phyloP scores from a whole-genome alignment of 2,113 vertebrate genomes.

The Melanostigma gelatinosum region DNA sequence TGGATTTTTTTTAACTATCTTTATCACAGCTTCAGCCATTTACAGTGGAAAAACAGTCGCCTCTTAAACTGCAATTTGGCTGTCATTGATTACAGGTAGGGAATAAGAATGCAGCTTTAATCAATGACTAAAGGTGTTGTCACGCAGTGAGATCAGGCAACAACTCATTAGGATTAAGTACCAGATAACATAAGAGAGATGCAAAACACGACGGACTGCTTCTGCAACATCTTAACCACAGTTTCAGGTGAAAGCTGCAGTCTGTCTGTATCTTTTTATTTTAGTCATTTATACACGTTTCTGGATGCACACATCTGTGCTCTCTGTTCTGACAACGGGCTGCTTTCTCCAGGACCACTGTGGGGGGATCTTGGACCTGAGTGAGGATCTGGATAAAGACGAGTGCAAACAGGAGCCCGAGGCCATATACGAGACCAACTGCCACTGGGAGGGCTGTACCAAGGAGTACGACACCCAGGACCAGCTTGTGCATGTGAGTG shows the following conservation, averaged over 20 bases:
- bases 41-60: not conserved
- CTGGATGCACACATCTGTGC: not conserved
- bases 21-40: not conserved
- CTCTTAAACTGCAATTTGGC: constrained; percentile 13
- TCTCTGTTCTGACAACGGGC: not conserved
- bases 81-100: constrained; percentile 27
- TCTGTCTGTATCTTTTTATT: constrained; percentile 9
- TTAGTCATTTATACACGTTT: not conserved
- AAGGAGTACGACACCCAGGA: constrained; percentile 98
- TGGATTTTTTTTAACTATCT: not conserved
- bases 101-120: constrained; percentile 51
- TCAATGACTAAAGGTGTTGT: constrained; percentile 39
- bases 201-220: constrained; percentile 40
- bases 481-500: constrained; percentile 96
- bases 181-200: constrained; percentile 62
- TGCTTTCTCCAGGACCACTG: constrained; percentile 86
- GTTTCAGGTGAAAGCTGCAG: constrained; percentile 13
- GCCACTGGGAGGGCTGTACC: constrained; percentile 96
- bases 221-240: constrained; percentile 30
- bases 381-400: constrained; percentile 96
- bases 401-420: constrained; percentile 98
- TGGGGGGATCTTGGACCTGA: constrained; percentile 86
- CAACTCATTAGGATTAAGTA: constrained; percentile 42
- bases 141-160: constrained; percentile 4
- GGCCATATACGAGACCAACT: constrained; percentile 96